These are phyloP conservation scores for Drosophila infuscata DNA, from an alignment of 2,888 invertebrate species.

Conservation along the genomic window DNA sequence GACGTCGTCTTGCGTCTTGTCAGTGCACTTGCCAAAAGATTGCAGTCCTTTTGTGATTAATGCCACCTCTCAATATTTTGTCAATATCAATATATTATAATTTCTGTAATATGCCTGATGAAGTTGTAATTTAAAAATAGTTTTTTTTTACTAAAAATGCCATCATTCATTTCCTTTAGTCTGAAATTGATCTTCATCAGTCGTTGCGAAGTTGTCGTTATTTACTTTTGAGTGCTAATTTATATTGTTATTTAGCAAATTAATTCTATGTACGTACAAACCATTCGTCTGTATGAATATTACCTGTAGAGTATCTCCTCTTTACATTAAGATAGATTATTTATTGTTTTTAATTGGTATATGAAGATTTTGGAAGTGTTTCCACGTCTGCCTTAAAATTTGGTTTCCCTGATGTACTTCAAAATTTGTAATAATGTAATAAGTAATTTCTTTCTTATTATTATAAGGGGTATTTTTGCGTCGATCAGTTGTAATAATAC, in stretches of 20 bases:
- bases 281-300: background rate
- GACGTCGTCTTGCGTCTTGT: conserved; percentile 35
- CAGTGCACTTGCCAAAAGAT: conserved; percentile 23
- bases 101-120: background rate
- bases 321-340: background rate
- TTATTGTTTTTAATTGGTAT: background rate
- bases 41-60: conserved; percentile 37
- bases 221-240: conserved; percentile 54
- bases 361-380: background rate
- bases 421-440: too few relatives aligned
- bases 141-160: background rate
- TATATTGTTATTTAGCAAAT: conserved; percentile 34
- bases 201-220: conserved; percentile 11
- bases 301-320: background rate
- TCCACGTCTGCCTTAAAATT: background rate
- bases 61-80: conserved; percentile 14
- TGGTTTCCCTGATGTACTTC: background rate
- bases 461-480: conserved; percentile 7
- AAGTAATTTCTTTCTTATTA: background rate
- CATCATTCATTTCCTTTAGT: background rate
- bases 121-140: background rate
- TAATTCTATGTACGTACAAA: background rate
- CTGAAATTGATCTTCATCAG: background rate
- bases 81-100: background rate
- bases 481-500: conserved; percentile 18